A percentile compares a stretch with the other conserved stretches of the same genome.
These are phyloP conservation scores for Corythornis vintsioides DNA, from an alignment of 2,113 vertebrate species.

Conservation along the genomic window DNA sequence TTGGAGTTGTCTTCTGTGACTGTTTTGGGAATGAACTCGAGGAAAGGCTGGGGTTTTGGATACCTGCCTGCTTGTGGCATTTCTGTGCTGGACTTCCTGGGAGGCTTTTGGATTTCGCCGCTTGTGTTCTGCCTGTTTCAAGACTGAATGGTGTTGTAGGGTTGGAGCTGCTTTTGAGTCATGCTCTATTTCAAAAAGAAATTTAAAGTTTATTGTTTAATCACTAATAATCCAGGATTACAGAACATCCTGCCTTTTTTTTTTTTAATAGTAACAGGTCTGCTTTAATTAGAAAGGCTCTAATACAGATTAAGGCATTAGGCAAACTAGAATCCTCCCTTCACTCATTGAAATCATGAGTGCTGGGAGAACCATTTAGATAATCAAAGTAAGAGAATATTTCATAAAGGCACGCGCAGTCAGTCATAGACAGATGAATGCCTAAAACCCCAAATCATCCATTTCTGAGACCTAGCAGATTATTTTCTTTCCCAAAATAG, in stretches of 20 bases:
- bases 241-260: neutral
- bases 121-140: neutral
- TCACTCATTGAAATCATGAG: slow-evolving; percentile 31
- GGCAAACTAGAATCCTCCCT: slow-evolving; percentile 26
- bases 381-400: neutral
- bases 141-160: neutral
- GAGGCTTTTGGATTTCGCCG: neutral
- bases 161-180: neutral
- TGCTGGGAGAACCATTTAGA: slow-evolving; percentile 21
- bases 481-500: neutral
- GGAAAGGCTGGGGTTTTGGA: neutral
- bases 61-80: neutral
- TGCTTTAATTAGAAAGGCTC: slow-evolving; percentile 75
- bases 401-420: neutral
- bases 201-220: slow-evolving; percentile 13
- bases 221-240: slow-evolving; percentile 48
- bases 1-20: neutral
- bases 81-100: neutral
- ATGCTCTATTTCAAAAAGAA: slow-evolving; percentile 6
- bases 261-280: neutral
- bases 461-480: neutral
- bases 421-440: neutral
- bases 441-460: neutral
- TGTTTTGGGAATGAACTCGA: neutral
- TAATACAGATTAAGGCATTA: slow-evolving; percentile 73